Conservation (phyloP, 2,113 vertebrate species). For the Perognathus longimembris region DNA sequence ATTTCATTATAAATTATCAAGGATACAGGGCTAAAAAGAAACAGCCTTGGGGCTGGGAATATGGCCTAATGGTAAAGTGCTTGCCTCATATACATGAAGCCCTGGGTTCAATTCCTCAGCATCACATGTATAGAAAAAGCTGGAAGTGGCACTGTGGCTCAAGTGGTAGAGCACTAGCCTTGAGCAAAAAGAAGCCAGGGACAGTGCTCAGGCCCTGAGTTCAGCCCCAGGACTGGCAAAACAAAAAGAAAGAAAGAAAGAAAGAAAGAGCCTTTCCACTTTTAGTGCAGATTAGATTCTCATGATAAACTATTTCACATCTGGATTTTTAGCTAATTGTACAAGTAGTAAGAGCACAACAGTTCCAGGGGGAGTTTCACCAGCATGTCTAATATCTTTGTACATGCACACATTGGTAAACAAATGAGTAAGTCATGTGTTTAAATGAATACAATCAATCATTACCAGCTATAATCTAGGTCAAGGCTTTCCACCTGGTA, state of each 20-base stretch:
- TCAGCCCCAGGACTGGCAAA: no score
- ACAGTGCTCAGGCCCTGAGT: no score
- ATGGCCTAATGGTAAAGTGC: no score
- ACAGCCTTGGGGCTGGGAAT: no score
- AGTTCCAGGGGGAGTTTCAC: background rate
- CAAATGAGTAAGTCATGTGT: constrained; percentile 32
- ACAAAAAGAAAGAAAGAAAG: no score
- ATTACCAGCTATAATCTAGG: constrained; percentile 69
- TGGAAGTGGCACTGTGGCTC: no score
- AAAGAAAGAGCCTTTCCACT: constrained; percentile 12
- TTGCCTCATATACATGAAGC: no score
- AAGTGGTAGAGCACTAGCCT: no score
- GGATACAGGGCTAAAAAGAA: constrained; percentile 1
- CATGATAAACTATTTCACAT: constrained; percentile 35
- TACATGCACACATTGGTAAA: constrained; percentile 32
- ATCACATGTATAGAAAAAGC: no score
- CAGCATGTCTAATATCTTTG: constrained; percentile 19
- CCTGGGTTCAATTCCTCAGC: no score
- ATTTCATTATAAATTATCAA: constrained; percentile 60
- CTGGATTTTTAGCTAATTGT: constrained; percentile 55
- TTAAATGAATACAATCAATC: constrained; percentile 45
- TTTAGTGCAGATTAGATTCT: constrained; percentile 45
- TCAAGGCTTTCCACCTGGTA: constrained; percentile 72
- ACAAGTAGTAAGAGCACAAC: constrained; percentile 33
- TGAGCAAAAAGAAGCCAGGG: no score